A percentile compares a stretch with the other conserved stretches of the same genome.
Evolutionary conservation across 2,888 invertebrate genomes (phyloP).

Genomic region (Acrobasis suavella): DNA sequence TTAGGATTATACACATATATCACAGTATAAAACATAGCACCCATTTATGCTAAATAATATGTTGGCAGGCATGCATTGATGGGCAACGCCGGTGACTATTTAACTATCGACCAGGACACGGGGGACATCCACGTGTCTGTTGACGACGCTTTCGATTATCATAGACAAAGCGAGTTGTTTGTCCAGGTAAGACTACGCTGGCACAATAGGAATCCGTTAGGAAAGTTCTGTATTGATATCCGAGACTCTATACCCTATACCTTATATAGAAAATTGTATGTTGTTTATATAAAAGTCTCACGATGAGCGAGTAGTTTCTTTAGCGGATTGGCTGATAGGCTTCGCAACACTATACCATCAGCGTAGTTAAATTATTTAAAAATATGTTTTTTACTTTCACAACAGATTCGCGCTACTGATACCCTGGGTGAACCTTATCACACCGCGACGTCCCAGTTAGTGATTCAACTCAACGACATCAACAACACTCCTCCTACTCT

Average conservation of each 20-base stretch:
- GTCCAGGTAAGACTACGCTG: conserved; percentile 62
- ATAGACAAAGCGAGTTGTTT: conserved; percentile 79
- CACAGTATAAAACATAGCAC: too few species aligned
- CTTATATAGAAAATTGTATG: too few species aligned
- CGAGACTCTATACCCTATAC: too few species aligned
- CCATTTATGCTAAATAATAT: background rate
- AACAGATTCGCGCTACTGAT: conserved; percentile 71
- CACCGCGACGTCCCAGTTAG: conserved; percentile 77
- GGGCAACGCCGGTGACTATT: conserved; percentile 69
- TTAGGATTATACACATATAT: too few species aligned
- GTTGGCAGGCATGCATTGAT: conserved; percentile 77
- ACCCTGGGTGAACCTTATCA: conserved; percentile 70
- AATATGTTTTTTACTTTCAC: background rate
- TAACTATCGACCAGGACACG: conserved; percentile 74
- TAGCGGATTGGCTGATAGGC: too few species aligned
- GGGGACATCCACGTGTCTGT: conserved; percentile 82
- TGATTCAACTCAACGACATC: conserved; percentile 85
- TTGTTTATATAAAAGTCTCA: too few species aligned
- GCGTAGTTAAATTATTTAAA: too few species aligned
- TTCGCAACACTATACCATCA: too few species aligned
- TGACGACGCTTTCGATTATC: conserved; percentile 84
- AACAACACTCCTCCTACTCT: conserved; percentile 88
- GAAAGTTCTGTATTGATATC: too few species aligned
- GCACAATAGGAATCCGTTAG: too few species aligned
- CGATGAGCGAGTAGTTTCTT: too few species aligned